Evolutionary conservation across 2,888 invertebrate genomes (phyloP).

Genomic region (Tuta absoluta): DNA sequence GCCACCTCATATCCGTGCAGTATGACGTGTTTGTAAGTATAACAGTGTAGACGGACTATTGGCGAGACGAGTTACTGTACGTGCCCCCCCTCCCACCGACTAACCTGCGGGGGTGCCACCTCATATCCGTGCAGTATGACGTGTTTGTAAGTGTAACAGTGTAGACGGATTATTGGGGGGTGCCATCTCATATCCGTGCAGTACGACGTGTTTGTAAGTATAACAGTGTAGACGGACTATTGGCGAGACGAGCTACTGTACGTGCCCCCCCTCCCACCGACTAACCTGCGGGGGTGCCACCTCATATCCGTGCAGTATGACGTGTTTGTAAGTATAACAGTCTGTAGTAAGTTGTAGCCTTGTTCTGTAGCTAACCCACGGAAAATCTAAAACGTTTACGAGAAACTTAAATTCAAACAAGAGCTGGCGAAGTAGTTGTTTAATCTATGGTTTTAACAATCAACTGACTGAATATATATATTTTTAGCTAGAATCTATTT

Average conservation of each 20-base stretch:
- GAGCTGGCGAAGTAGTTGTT: no score
- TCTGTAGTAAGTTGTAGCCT: no score
- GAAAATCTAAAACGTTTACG: no score
- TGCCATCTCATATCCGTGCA: conserved; percentile 96
- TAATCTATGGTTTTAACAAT: no score
- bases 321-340: conserved; percentile 89
- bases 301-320: conserved; percentile 96
- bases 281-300: conserved; percentile 95
- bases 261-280: conserved; percentile 96
- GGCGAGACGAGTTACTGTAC: conserved; percentile 90
- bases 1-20: conserved; percentile 95
- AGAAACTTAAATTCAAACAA: no score
- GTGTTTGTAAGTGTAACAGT: conserved; percentile 88
- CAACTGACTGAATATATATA: no score
- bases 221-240: neutral
- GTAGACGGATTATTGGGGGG: conserved; percentile 78
- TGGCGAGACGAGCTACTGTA: conserved; percentile 90
- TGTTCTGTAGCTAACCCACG: no score
- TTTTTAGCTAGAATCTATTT: no score
- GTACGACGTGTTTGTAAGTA: conserved; percentile 94
- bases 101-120: conserved; percentile 95
- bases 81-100: conserved; percentile 97
- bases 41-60: neutral
- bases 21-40: conserved; percentile 94
- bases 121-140: conserved; percentile 96